These are phyloP conservation scores for Sebastes steindachneri DNA, from an alignment of 2,797 vertebrate genomes.

Conservation along the genomic window DNA sequence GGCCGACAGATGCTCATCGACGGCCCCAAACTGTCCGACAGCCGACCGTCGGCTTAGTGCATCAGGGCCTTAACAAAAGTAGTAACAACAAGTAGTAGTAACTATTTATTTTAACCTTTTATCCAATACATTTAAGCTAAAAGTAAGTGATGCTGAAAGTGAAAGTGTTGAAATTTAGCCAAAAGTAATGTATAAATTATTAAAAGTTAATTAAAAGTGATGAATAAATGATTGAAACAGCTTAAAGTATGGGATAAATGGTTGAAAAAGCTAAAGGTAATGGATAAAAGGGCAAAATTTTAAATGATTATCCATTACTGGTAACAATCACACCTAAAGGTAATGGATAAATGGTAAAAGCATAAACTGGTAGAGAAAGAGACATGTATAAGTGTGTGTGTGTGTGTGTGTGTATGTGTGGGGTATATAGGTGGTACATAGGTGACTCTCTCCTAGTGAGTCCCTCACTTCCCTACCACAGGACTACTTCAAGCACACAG, in stretches of 20 bases:
- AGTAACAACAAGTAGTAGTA: too few relatives aligned
- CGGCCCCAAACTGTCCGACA: too few relatives aligned
- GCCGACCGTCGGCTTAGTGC: too few relatives aligned
- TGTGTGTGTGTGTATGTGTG: too few relatives aligned
- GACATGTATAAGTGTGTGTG: neutral
- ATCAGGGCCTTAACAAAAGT: too few relatives aligned
- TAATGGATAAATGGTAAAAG: neutral
- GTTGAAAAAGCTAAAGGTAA: neutral
- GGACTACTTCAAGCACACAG: slow-evolving; percentile 8
- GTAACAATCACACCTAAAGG: too few relatives aligned
- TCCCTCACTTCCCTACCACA: neutral
- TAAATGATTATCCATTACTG: neutral
- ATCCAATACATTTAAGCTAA: neutral
- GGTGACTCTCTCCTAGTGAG: neutral
- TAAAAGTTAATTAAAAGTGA: neutral
- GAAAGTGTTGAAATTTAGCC: neutral
- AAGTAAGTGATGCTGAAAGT: too few relatives aligned
- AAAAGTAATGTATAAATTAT: neutral
- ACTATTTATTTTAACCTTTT: neutral
- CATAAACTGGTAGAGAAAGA: neutral
- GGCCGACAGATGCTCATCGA: too few relatives aligned
- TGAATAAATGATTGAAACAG: neutral
- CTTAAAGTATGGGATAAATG: neutral
- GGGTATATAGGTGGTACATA: too few relatives aligned
- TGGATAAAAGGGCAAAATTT: neutral